Conservation (phyloP, 2,113 vertebrate genomes). For the Ascaphus truei region DNA sequence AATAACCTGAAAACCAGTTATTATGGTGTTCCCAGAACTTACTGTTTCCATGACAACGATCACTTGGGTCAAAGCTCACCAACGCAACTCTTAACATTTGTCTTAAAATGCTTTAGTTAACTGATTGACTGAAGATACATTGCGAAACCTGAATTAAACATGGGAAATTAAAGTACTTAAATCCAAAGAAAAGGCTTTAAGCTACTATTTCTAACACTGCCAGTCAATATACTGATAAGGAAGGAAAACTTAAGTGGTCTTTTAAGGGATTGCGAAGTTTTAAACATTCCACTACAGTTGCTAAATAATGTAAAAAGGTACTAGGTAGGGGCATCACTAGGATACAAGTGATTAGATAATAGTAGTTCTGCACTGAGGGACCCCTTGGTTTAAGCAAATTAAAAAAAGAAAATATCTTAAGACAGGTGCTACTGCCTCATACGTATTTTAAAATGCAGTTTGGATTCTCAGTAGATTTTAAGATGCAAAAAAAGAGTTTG, state of each 20-base stretch:
- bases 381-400: too few species aligned
- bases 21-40: conserved; percentile 31
- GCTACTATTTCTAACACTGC: not conserved
- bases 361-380: too few species aligned
- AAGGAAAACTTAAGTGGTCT: not conserved
- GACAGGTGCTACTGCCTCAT: too few species aligned
- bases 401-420: too few species aligned
- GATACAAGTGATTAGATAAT: too few species aligned
- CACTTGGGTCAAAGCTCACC: conserved; percentile 30
- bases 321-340: too few species aligned
- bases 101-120: conserved; percentile 29
- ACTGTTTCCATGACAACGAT: conserved; percentile 31
- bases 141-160: not conserved
- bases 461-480: too few species aligned
- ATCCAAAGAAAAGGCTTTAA: not conserved
- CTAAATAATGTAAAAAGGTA: not conserved
- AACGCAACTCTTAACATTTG: conserved; percentile 17
- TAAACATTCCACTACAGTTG: not conserved
- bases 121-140: conserved; percentile 19
- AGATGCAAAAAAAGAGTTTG: too few species aligned
- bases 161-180: not conserved
- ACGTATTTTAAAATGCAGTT: too few species aligned
- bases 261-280: too few species aligned
- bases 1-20: conserved; percentile 33
- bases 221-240: not conserved